Percentiles rank a stretch among this genome's conserved stretches.
Evolutionary conservation across 92 coral and sea anemone genomes (phyloP).

Genomic region (Epizoanthus stellaris): DNA sequence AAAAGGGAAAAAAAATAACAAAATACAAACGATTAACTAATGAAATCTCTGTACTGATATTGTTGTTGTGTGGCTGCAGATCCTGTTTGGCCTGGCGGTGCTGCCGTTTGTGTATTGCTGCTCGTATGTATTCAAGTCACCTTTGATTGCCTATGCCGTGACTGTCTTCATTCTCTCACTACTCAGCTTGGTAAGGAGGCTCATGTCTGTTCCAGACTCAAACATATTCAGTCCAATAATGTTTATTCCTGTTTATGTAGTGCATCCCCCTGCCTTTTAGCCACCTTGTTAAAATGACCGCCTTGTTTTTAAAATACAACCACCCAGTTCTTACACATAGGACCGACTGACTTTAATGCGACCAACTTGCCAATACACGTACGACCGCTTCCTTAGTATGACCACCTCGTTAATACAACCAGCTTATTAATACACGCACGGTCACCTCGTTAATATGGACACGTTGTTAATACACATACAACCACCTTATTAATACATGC

Average conservation of each 20-base stretch:
- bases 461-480: too few species aligned
- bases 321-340: too few species aligned
- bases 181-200: conserved; percentile 87
- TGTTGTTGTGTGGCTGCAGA: conserved; percentile 47
- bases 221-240: background rate
- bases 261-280: too few species aligned
- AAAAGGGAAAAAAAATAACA: too few species aligned
- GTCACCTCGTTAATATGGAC: too few species aligned
- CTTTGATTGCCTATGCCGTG: conserved; percentile 86
- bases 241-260: too few species aligned
- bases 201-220: background rate
- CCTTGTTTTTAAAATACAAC: too few species aligned
- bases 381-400: too few species aligned
- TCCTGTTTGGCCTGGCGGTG: conserved; percentile 91
- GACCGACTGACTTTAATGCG: background rate
- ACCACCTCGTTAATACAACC: too few species aligned
- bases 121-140: conserved; percentile 87
- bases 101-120: conserved; percentile 88
- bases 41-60: background rate
- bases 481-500: too few species aligned
- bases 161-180: conserved; percentile 87
- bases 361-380: background rate
- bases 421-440: too few species aligned
- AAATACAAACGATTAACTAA: too few species aligned
- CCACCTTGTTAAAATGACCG: background rate